Base-by-base conservation (phyloP, 2,113 vertebrate genomes). In the Cottus gobio region DNA sequence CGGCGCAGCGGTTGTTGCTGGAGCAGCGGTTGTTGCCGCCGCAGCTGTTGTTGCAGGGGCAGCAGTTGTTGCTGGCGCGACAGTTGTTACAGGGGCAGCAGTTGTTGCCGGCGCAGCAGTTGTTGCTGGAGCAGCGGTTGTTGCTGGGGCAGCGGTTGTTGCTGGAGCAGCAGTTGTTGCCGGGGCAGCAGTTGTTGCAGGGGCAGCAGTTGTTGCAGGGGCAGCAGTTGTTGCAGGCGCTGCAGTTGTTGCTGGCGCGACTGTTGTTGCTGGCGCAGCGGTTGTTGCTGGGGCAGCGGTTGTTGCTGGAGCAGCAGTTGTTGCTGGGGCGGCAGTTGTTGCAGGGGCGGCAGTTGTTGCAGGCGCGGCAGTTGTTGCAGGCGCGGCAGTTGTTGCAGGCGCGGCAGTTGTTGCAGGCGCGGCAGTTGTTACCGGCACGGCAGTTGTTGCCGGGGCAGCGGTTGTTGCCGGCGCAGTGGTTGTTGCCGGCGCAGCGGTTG, bases 1-100 rank as follows among this genome's bases (percentile, higher is more conserved):
- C 0, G 58, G 30, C 0, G 60, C 5, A 0, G 31, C 18, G 0
- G 31, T 8, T 4, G 60, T 36, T n/a, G 60, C 12, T 3, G 57
- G 36, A 3, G 7, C 7, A 5, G 36, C 4, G 7, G 36, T 36
- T 36, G 36, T 36, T 7, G 7, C 3, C 3, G 36, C 1, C 2
- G 31, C 8, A 0, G 30, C 28, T 1, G 30, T 34, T 22, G 9
- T n/a, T 3, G 31, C 0, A 20, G 30, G 6, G 2, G 58, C 3
- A 4, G 18, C 9, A 4, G 30, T 24, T 15, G 58, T 34, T 10
- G 58, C 20, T 2, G 56, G 26, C 0, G 56, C 15, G 0, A 15
- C 11, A 2, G 56, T 57, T 31, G 7, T 61, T 1, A 16, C 18
- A 5, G 15, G 44, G 2, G 2, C 28, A 0, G 28, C 28, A 15